Base-by-base conservation (phyloP, 2,113 vertebrate species). In the Sceloporus undulatus region DNA sequence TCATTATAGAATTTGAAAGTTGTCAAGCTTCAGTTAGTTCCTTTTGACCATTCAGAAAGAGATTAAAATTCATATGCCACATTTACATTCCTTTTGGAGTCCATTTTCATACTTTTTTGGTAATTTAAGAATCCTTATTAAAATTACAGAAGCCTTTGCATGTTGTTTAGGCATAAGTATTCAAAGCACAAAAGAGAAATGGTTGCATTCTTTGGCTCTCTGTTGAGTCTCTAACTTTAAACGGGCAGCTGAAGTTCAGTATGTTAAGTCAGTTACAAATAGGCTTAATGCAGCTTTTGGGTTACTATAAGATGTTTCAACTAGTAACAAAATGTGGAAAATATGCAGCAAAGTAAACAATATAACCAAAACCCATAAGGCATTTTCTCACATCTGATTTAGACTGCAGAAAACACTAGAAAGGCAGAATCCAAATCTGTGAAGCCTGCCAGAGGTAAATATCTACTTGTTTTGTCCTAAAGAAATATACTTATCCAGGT, bases 11-110 rank as follows among this genome's bases (percentile, higher is more conserved):
- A 94, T 23, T 34, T 91, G 82, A 92, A 94, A 91, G 91, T 85
- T 56, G 94, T 89, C 92, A 92, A 92, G 85, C 88, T 93, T 94
- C 91, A 90, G 90, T 86, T 77, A 84, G 92, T 81, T 95, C 92
- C 86, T 92, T 93, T 90, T 92, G 89, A 81, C 87, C 79, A 88
- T 66, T 88, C 62, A n/a, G 78, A 91, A 84, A 48, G 29, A 89
- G 27, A 59, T 91, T 91, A 88, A 90, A 85, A 40, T 54, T 85
- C 86, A 85, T 16, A 90, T 76, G 54, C 91, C 96, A 79, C 82
- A 94, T 90, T 90, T 81, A 18, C 91, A 91, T 91, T 96, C 90
- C 87, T 91, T 95, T 93, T 90, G 83, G 94, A 79, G 65, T 89
- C 85, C 87, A 77, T 11, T 90, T 91, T 90, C 40, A 48, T 42